Percentiles rank a stretch among this genome's conserved stretches.
Evolutionary conservation across 2,113 vertebrate genomes (phyloP).

Genomic region (Indicator indicator): DNA sequence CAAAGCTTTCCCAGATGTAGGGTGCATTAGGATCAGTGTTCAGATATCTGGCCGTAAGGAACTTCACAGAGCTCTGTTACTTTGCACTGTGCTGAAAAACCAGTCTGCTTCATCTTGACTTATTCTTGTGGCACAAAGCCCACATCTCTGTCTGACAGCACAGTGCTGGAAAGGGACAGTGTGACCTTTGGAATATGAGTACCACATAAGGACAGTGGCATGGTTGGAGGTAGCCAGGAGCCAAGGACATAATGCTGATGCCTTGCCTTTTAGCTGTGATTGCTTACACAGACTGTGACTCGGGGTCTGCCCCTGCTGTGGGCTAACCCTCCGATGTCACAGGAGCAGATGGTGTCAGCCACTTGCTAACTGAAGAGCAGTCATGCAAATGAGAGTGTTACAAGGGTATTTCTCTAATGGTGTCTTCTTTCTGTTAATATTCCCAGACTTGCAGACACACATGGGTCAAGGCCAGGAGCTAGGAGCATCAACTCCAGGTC

Average conservation of each 20-base stretch:
- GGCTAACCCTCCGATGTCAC: slow-evolving; percentile 22
- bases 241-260: background rate
- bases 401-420: slow-evolving; percentile 11
- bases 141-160: background rate
- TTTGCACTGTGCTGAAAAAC: background rate
- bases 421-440: slow-evolving; percentile 11
- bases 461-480: background rate
- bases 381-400: slow-evolving; percentile 7
- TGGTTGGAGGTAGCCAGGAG: slow-evolving; percentile 10
- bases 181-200: slow-evolving; percentile 15
- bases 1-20: slow-evolving; percentile 2
- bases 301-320: background rate
- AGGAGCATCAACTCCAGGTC: background rate
- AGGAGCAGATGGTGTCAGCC: slow-evolving; percentile 41
- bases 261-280: background rate
- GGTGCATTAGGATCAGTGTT: slow-evolving; percentile 10
- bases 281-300: background rate
- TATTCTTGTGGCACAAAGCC: background rate
- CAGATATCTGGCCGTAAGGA: background rate
- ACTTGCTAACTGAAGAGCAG: slow-evolving; percentile 12
- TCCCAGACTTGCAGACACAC: background rate
- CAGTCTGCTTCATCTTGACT: background rate
- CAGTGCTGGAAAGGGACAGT: background rate
- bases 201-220: background rate
- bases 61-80: background rate